Evolutionary conservation across 1,140 invertebrate genomes (phyloP).

Genomic region (Chironomus striatipennis): DNA sequence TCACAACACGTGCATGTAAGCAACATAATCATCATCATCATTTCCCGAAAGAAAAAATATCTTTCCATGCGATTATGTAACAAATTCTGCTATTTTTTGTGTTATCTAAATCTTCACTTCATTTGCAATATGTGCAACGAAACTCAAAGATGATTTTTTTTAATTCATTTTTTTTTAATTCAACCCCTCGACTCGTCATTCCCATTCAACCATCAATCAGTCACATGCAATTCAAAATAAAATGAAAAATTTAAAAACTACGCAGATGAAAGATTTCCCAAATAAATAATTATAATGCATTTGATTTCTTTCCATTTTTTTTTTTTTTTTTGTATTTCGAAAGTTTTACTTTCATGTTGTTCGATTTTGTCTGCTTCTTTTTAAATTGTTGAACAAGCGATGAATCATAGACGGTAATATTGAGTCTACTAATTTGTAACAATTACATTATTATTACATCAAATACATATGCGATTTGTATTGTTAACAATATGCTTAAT

Average conservation of each 20-base stretch:
- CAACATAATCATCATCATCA: background rate
- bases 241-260: too few relatives aligned
- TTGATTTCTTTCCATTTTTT: background rate
- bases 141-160: too few relatives aligned
- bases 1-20: background rate
- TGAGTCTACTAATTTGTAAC: background rate
- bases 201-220: too few relatives aligned
- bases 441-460: constrained; percentile 6
- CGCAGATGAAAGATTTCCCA: constrained; percentile 11
- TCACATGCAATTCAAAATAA: too few relatives aligned
- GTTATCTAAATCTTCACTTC: background rate
- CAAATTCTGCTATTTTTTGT: too few relatives aligned
- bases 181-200: too few relatives aligned
- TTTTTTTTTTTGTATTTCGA: too few relatives aligned
- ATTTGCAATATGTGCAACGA: background rate
- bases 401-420: too few relatives aligned
- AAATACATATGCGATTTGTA: too few relatives aligned
- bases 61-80: background rate
- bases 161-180: too few relatives aligned
- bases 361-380: constrained; percentile 11
- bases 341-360: constrained; percentile 11
- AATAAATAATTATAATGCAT: constrained; percentile 1
- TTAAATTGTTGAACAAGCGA: background rate
- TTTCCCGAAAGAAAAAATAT: too few relatives aligned
- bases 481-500: too few relatives aligned